Percentiles rank a stretch among this genome's conserved stretches.
Conservation (phyloP, 2,888 invertebrate species). For the Eristalis arbustorum region DNA sequence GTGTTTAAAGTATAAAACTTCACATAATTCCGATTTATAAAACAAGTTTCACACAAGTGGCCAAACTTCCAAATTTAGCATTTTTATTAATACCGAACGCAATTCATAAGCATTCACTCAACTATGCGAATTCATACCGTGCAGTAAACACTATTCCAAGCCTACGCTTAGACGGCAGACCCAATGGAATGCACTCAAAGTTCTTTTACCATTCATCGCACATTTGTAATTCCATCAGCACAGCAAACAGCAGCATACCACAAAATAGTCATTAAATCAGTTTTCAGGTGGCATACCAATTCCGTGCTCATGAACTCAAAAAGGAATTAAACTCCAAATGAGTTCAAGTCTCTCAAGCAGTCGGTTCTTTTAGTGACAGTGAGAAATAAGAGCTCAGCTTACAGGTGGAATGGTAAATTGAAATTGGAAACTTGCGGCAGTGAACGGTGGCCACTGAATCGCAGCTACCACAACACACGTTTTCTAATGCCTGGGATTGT, state of each 20-base stretch:
- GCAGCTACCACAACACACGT: slow-evolving; percentile 18
- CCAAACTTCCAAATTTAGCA: neutral
- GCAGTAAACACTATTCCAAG: neutral
- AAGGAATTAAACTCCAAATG: neutral
- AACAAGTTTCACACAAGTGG: neutral
- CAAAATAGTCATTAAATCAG: slow-evolving; percentile 30
- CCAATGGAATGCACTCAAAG: slow-evolving; percentile 30
- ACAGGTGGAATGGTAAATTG: slow-evolving; percentile 26
- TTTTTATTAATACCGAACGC: neutral
- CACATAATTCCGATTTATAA: neutral
- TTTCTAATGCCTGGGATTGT: slow-evolving; percentile 46
- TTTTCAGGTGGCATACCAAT: slow-evolving; percentile 21
- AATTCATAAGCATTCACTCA: neutral
- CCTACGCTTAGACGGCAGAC: neutral
- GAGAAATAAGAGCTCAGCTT: slow-evolving; percentile 21
- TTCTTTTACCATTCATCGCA: slow-evolving; percentile 9
- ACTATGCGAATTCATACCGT: slow-evolving; percentile 11
- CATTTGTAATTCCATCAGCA: slow-evolving; percentile 12
- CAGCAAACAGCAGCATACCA: slow-evolving; percentile 4
- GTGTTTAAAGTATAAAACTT: neutral
- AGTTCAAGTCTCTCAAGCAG: neutral
- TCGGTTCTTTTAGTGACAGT: neutral
- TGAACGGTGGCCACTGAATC: neutral
- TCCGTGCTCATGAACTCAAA: slow-evolving; percentile 8
- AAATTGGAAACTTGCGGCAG: slow-evolving; percentile 34